These are phyloP conservation scores for Dendrolimus kikuchii DNA, from an alignment of 1,140 invertebrate species.

Conservation along the genomic window DNA sequence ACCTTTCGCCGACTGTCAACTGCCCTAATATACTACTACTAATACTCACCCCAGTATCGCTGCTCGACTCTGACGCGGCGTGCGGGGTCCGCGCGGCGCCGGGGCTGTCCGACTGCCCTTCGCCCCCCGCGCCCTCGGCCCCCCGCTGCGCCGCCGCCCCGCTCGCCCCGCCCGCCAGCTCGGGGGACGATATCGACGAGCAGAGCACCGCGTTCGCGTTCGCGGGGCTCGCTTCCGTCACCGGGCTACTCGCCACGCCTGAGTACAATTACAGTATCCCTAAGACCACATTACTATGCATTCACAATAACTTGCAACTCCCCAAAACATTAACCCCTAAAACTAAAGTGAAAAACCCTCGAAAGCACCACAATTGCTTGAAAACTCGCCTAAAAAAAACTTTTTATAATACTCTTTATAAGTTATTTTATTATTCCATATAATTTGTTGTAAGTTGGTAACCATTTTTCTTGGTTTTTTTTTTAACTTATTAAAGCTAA, in stretches of 20 bases:
- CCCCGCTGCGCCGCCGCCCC: conserved; percentile 5
- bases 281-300: no score
- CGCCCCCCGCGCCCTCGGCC: conserved; percentile 8
- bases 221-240: conserved; percentile 23
- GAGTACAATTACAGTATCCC: background rate
- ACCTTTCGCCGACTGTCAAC: background rate
- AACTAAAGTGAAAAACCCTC: no score
- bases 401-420: no score
- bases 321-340: no score
- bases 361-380: no score
- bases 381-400: no score
- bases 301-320: no score
- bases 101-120: conserved; percentile 3
- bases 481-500: no score
- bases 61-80: conserved; percentile 49
- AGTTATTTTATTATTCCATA: no score
- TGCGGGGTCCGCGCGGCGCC: conserved; percentile 11
- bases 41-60: conserved; percentile 51
- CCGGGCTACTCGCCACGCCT: conserved; percentile 41
- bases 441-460: no score
- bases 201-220: conserved; percentile 24
- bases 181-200: conserved; percentile 47
- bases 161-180: conserved; percentile 21
- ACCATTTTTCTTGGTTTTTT: no score
- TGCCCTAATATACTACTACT: no score